phyloP scores from a whole-genome alignment of 2,888 invertebrate species.

The Dryococelus australis region DNA sequence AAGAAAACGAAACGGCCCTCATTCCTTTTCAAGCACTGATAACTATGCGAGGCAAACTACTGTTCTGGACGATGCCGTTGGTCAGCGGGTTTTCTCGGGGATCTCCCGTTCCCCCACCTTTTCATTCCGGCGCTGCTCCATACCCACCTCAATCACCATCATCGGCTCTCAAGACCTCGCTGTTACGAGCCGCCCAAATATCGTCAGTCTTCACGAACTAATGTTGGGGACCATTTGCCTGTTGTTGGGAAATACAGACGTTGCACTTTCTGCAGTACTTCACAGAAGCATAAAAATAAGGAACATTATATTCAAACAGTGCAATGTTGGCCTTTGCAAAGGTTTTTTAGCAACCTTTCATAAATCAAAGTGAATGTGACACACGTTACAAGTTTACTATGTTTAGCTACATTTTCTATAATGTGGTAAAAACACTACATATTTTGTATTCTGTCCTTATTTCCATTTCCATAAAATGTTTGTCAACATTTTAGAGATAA shows the following conservation, averaged over 20 bases:
- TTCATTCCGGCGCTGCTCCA: too few relatives aligned
- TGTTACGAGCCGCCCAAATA: too few relatives aligned
- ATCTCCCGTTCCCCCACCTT: too few relatives aligned
- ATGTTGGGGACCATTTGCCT: slow-evolving; percentile 13
- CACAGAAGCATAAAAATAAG: neutral
- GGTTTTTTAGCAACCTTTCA: neutral
- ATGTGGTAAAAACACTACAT: neutral
- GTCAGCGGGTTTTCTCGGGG: too few relatives aligned
- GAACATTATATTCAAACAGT: neutral
- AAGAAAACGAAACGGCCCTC: too few relatives aligned
- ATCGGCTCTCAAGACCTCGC: too few relatives aligned
- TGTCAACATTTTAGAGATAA: too few relatives aligned
- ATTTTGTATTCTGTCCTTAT: neutral
- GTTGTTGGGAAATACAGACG: slow-evolving; percentile 7
- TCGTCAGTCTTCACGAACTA: too few relatives aligned
- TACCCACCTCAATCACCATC: too few relatives aligned
- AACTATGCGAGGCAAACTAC: neutral
- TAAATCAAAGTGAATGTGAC: neutral
- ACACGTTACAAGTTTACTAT: neutral
- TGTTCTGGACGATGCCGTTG: too few relatives aligned
- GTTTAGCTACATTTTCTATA: neutral
- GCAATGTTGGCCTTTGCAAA: slow-evolving; percentile 13
- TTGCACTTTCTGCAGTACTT: slow-evolving; percentile 21
- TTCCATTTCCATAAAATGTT: neutral
- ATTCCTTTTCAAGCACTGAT: neutral